These are phyloP conservation scores for Odontothrips loti DNA, from an alignment of 2,888 invertebrate genomes.

Conservation along the genomic window DNA sequence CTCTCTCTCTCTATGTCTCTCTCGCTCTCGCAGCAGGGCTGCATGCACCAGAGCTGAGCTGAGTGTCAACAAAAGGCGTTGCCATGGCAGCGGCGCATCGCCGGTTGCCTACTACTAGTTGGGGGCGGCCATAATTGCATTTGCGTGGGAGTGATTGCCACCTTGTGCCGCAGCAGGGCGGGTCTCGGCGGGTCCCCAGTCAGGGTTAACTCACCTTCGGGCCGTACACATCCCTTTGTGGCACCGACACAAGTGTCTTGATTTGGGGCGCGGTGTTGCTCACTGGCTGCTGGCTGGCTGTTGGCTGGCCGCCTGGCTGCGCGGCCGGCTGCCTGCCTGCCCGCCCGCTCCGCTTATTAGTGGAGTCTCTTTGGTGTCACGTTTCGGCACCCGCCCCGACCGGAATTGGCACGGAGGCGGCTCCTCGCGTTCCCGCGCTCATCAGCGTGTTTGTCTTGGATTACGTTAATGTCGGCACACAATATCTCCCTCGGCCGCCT, in stretches of 20 bases:
- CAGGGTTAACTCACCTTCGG: background rate
- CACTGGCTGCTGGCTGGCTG: too few relatives aligned
- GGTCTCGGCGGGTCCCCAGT: too few relatives aligned
- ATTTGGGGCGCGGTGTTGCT: background rate
- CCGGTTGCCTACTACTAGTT: too few relatives aligned
- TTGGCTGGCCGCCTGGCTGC: too few relatives aligned
- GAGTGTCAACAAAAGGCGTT: too few relatives aligned
- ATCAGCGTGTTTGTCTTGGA: constrained; percentile 4
- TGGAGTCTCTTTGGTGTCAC: background rate
- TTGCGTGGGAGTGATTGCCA: constrained; percentile 5
- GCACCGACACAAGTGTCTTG: constrained; percentile 18
- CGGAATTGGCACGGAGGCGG: background rate
- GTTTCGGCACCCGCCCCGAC: background rate
- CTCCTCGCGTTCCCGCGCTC: background rate
- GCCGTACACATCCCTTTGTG: background rate
- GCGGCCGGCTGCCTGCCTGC: background rate
- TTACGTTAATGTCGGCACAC: background rate
- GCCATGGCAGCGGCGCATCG: too few relatives aligned
- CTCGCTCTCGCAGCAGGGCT: too few relatives aligned
- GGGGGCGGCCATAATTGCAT: constrained; percentile 2
- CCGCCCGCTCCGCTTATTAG: background rate
- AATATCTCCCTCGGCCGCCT: too few relatives aligned
- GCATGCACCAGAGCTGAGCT: too few relatives aligned
- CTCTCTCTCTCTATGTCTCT: too few relatives aligned
- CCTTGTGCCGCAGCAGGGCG: background rate